Percentiles rank a stretch among this genome's conserved stretches.
phyloP scores from a whole-genome alignment of 2,797 vertebrate species.

The Macroramphosus scolopax region DNA sequence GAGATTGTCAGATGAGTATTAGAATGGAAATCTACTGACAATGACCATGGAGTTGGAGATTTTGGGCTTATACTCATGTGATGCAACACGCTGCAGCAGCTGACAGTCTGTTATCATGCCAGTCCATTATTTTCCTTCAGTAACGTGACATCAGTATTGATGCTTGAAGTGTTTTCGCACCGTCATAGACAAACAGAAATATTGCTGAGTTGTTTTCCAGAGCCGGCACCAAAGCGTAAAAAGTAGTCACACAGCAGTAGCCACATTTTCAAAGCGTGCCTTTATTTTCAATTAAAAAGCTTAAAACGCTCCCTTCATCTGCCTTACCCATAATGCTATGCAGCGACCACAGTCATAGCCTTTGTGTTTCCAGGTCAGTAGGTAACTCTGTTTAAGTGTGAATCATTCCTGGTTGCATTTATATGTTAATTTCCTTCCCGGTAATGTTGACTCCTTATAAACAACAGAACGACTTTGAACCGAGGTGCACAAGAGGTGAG shows the following conservation, averaged over 20 bases:
- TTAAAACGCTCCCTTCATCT: constrained; percentile 4
- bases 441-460: constrained; percentile 55
- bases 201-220: too few species aligned
- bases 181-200: too few species aligned
- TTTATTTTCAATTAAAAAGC: constrained; percentile 18
- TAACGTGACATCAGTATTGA: constrained; percentile 7
- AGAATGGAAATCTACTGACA: constrained; percentile 29
- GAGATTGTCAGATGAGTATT: constrained; percentile 21
- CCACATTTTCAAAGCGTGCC: constrained; percentile 16
- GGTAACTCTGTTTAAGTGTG: constrained; percentile 58
- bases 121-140: constrained; percentile 29
- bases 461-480: constrained; percentile 61
- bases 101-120: constrained; percentile 37
- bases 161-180: too few species aligned
- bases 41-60: constrained; percentile 12
- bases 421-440: constrained; percentile 72
- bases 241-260: background rate
- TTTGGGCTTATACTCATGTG: constrained; percentile 17
- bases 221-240: too few species aligned
- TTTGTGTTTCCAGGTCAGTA: constrained; percentile 48
- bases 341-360: constrained; percentile 31
- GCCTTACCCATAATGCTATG: constrained; percentile 21
- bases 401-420: constrained; percentile 69
- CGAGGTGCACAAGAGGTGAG: constrained; percentile 44
- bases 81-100: constrained; percentile 23